These are phyloP conservation scores for Synaphobranchus kaupii DNA, from an alignment of 2,797 vertebrate genomes.

Conservation along the genomic window DNA sequence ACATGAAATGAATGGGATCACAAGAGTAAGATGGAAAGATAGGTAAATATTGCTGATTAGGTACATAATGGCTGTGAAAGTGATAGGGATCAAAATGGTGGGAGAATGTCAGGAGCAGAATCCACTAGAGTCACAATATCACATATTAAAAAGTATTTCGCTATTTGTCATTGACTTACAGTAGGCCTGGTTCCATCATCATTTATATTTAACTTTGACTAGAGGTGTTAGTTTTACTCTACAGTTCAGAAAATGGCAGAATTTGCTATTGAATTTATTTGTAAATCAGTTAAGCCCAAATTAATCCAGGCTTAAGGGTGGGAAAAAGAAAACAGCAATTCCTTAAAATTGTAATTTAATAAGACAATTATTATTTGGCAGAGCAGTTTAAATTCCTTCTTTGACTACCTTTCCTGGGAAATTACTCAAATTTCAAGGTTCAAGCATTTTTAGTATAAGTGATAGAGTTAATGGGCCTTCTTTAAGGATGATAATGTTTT, in stretches of 20 bases:
- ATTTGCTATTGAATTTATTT: neutral
- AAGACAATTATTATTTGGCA: neutral
- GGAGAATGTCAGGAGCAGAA: neutral
- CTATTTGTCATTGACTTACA: too few species aligned
- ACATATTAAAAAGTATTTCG: neutral
- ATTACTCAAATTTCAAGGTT: slow-evolving; percentile 16
- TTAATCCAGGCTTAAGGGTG: too few species aligned
- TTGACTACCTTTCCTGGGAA: slow-evolving; percentile 2
- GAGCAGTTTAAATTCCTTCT: neutral
- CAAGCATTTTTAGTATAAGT: neutral
- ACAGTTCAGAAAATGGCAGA: too few species aligned
- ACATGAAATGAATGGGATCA: slow-evolving; percentile 5
- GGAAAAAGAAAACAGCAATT: neutral
- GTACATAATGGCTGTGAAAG: neutral
- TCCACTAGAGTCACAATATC: neutral
- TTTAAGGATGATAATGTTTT: slow-evolving; percentile 17
- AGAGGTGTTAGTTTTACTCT: too few species aligned
- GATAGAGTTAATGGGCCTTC: slow-evolving; percentile 7
- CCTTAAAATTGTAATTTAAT: neutral
- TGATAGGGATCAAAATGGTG: neutral
- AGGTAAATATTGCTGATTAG: neutral
- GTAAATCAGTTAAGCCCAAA: neutral
- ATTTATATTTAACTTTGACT: too few species aligned
- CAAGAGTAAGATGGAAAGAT: neutral
- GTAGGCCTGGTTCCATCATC: neutral